Percentiles rank a stretch among this genome's conserved stretches.
phyloP scores from a whole-genome alignment of 2,113 vertebrate species.

The Fulmarus glacialis region DNA sequence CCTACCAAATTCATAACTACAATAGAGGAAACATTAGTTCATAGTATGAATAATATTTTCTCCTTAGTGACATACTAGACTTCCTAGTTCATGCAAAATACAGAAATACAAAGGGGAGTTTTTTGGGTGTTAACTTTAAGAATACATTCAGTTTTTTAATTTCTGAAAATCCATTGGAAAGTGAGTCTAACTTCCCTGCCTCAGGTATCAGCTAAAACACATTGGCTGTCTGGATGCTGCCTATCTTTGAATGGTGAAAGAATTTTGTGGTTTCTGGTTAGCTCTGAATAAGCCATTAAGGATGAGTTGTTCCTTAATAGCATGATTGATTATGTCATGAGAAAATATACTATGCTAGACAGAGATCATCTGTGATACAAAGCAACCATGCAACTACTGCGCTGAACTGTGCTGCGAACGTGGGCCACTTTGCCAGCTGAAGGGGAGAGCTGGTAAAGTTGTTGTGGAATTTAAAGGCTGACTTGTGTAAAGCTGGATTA shows the following conservation, averaged over 20 bases:
- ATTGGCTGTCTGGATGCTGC: not conserved
- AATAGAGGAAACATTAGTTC: not conserved
- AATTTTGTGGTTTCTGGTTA: conserved; percentile 30
- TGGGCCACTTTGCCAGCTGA: not conserved
- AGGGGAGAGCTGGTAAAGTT: not conserved
- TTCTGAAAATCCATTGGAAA: not conserved
- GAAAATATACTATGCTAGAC: not conserved
- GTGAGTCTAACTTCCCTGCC: not conserved
- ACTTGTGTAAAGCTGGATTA: not conserved
- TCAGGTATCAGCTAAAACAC: not conserved
- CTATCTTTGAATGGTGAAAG: not conserved
- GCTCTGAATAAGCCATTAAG: not conserved
- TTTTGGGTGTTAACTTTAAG: not conserved
- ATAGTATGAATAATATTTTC: not conserved
- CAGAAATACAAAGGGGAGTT: not conserved
- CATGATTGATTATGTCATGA: conserved; percentile 8
- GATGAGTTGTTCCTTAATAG: conserved; percentile 1
- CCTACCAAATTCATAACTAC: not conserved
- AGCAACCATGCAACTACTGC: not conserved
- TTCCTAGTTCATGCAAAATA: not conserved
- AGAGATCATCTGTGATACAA: not conserved
- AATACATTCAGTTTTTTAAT: not conserved
- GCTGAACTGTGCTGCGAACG: not conserved
- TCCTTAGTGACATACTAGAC: not conserved
- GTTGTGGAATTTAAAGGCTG: not conserved